Percentiles rank a stretch among this genome's conserved stretches.
phyloP scores from a whole-genome alignment of 2,888 invertebrate species.

The Pachliopta kotzebuea region DNA sequence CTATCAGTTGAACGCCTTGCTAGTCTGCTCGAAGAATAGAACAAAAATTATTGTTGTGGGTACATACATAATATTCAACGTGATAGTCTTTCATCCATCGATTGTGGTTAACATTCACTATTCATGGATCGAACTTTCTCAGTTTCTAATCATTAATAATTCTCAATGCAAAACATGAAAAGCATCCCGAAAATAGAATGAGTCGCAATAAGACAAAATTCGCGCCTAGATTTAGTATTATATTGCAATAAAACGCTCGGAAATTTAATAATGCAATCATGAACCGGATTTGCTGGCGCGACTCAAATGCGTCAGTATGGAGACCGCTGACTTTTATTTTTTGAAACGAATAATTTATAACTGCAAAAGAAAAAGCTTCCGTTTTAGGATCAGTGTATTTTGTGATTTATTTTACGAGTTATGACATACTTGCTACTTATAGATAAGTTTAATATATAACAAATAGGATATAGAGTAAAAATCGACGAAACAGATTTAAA shows the following conservation, averaged over 20 bases:
- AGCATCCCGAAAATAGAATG: slow-evolving; percentile 28
- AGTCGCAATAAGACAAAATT: slow-evolving; percentile 36
- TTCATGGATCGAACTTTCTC: neutral
- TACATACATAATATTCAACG: no score
- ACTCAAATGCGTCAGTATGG: slow-evolving; percentile 35
- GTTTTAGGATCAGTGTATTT: neutral
- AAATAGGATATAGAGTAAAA: neutral
- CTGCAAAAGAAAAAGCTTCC: neutral
- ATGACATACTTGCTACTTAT: no score
- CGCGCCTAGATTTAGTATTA: slow-evolving; percentile 38
- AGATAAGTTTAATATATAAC: no score
- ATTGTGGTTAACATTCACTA: neutral
- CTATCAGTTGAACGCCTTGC: no score
- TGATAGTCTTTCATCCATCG: neutral
- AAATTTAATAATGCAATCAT: slow-evolving; percentile 59
- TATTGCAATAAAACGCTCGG: slow-evolving; percentile 52
- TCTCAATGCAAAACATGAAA: slow-evolving; percentile 4
- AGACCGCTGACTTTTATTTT: slow-evolving; percentile 9
- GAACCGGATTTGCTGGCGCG: slow-evolving; percentile 45
- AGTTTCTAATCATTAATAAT: neutral
- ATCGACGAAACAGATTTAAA: neutral
- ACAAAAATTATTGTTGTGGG: no score
- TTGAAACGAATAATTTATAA: slow-evolving; percentile 19
- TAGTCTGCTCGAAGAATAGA: no score
- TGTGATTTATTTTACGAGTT: neutral